A percentile compares a stretch with the other conserved stretches of the same genome.
These are phyloP conservation scores for Blomia tropicalis DNA, from an alignment of 2,888 invertebrate genomes.

Conservation along the genomic window DNA sequence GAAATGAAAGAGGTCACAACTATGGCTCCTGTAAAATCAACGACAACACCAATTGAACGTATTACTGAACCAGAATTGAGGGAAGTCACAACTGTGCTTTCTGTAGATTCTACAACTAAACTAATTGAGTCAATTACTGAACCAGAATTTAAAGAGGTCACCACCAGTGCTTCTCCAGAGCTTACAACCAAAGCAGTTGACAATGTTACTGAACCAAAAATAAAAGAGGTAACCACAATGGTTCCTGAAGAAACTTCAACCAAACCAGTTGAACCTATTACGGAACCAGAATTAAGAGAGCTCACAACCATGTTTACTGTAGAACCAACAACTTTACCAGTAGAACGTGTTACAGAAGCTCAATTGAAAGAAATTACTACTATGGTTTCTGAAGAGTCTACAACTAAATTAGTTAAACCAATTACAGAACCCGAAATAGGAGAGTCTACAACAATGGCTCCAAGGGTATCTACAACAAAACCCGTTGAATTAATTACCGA, in stretches of 20 bases:
- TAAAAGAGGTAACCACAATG: constrained; percentile 17
- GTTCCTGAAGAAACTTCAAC: not conserved
- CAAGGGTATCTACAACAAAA: not conserved
- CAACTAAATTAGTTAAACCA: not conserved
- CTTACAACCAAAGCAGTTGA: constrained; percentile 24
- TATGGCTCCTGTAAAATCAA: not conserved
- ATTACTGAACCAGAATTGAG: constrained; percentile 29
- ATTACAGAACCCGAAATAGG: not conserved
- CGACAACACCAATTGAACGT: not conserved
- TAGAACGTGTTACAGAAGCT: not conserved
- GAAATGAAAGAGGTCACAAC: not conserved
- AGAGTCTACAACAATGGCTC: not conserved
- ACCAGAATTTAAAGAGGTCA: not conserved
- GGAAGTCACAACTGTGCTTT: constrained; percentile 26
- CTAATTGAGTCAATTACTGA: not conserved
- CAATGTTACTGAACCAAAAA: too few species aligned
- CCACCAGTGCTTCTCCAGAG: constrained; percentile 22
- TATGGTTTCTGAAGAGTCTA: too few species aligned
- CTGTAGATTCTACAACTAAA: not conserved
- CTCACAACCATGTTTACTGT: not conserved
- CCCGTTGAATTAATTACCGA: not conserved
- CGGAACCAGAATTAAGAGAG: not conserved
- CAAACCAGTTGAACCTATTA: not conserved
- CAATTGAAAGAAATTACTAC: not conserved
- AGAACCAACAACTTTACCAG: not conserved